phyloP scores from a whole-genome alignment of 1,140 invertebrate species.

The Oncopeltus fasciatus region DNA sequence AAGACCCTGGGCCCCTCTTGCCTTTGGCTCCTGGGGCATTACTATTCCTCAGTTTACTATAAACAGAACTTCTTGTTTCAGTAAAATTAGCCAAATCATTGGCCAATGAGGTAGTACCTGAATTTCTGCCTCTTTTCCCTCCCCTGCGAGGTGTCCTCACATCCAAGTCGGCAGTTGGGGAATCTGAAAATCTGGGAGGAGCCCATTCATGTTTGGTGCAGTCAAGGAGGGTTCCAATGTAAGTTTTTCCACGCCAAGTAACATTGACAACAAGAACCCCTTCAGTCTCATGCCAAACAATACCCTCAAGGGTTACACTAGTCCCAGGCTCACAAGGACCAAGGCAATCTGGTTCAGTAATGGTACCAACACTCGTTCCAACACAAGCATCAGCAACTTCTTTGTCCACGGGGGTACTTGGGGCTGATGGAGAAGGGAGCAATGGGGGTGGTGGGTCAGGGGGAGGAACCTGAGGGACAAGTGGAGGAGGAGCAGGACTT shows the following conservation, averaged over 20 bases:
- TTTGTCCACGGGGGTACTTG: background rate
- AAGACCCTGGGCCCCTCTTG: constrained; percentile 32
- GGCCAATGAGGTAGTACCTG: constrained; percentile 46
- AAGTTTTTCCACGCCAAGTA: constrained; percentile 96
- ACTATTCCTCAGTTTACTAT: constrained; percentile 58
- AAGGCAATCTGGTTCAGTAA: constrained; percentile 89
- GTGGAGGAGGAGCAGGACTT: constrained; percentile 8
- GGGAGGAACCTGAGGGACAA: constrained; percentile 3
- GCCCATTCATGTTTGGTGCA: constrained; percentile 96
- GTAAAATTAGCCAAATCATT: constrained; percentile 68
- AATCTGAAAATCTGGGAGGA: constrained; percentile 92
- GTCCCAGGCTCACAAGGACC: constrained; percentile 96
- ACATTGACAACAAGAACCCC: constrained; percentile 96
- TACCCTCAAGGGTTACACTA: constrained; percentile 89
- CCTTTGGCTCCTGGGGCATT: constrained; percentile 53
- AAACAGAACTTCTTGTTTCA: constrained; percentile 69
- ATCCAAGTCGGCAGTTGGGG: constrained; percentile 89
- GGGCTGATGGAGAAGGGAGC: background rate
- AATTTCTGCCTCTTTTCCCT: constrained; percentile 62
- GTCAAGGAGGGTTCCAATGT: constrained; percentile 90
- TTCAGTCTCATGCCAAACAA: constrained; percentile 99
- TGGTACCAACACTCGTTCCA: constrained; percentile 84
- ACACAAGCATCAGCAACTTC: constrained; percentile 75
- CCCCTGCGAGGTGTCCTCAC: constrained; percentile 82
- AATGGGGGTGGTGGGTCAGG: background rate